Base-by-base conservation (phyloP, 2,797 vertebrate species). In the Apogon hyalosoma region DNA sequence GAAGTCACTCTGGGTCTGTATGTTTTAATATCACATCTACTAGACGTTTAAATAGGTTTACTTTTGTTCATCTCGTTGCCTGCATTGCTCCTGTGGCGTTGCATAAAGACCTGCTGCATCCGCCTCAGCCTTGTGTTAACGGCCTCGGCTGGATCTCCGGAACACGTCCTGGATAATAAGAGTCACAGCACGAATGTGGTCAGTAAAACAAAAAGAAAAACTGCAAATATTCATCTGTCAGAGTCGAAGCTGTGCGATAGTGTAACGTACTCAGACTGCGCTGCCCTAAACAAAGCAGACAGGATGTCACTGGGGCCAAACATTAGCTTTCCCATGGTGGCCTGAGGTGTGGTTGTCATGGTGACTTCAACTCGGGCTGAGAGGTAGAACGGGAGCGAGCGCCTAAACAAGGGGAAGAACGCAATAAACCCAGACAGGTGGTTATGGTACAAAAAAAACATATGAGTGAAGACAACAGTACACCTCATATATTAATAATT, bases 91-190 rank as follows among this genome's bases (percentile, higher is more conserved):
- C 50, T 73, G 73, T 72, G 80, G 75, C 92, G 92, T 58, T 94
- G 94, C 77, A 92, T 93, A 76, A 96, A 98, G 2, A 70, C 84
- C 14, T 94, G 91, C 16, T 89, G 81, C 95, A 97, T 96, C 48
- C 91, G 87, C 73, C 83, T 94, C 57, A 98, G 80, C 85, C 95
- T 94, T 24, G 70, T 85, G 54, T 91, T 65, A 79, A 96, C 94
- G 6, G 88, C 79, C 53, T 94, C 87, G 28, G 92, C 93, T 54
- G 95, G 96, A 88, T 97, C 93, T 85, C 91, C 94, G 78, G 93
- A 87, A 91, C 95, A 97, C 1, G 88, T 61, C 83, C 97, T 98
- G 72, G 38, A 64, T 46, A 33, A 43, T 51, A 46, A 11, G 19
- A 65, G 31, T 43, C 28, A 11, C 1, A 11, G 18, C 4, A 40